These are phyloP conservation scores for Lithophane semibrunnea DNA, from an alignment of 2,888 invertebrate genomes.

Conservation along the genomic window DNA sequence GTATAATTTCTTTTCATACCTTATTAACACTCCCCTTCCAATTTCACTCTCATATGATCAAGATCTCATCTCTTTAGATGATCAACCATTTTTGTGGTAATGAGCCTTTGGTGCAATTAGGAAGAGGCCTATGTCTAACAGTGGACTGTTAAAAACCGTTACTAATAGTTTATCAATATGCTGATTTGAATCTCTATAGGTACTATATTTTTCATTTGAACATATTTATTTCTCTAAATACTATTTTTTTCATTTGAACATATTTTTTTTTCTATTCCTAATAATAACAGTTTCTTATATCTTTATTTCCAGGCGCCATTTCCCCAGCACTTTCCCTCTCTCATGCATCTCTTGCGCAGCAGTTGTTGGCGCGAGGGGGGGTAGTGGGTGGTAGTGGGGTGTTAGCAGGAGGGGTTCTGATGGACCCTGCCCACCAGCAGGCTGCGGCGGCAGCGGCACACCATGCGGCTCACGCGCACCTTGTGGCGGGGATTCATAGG, in stretches of 20 bases:
- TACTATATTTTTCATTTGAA: too few relatives aligned
- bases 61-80: too few relatives aligned
- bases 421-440: constrained; percentile 88
- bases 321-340: constrained; percentile 95
- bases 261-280: neutral
- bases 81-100: neutral
- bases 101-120: neutral
- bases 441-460: constrained; percentile 88
- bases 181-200: too few relatives aligned
- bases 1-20: neutral
- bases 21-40: neutral
- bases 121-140: too few relatives aligned
- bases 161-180: too few relatives aligned
- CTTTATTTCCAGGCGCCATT: constrained; percentile 91
- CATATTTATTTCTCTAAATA: too few relatives aligned
- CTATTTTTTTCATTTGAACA: too few relatives aligned
- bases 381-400: constrained; percentile 87
- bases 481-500: constrained; percentile 92
- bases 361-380: constrained; percentile 83
- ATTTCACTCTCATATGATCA: neutral
- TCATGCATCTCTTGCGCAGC: constrained; percentile 88
- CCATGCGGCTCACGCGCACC: constrained; percentile 92
- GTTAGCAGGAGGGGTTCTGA: constrained; percentile 83
- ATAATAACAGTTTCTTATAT: neutral
- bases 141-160: too few relatives aligned